Conservation (phyloP, 2,113 vertebrate species). For the Bubalus kerabau region DNA sequence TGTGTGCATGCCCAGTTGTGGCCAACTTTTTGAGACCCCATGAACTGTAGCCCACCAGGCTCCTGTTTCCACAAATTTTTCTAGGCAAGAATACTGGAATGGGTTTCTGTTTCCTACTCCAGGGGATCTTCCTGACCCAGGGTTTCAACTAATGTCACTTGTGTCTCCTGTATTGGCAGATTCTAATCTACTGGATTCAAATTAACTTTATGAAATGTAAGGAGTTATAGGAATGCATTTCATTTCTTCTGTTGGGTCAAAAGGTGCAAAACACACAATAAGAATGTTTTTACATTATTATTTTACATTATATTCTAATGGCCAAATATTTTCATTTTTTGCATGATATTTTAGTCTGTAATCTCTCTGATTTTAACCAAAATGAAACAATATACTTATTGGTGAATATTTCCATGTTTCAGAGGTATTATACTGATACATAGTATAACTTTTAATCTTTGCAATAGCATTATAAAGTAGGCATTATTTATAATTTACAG, state of each 20-base stretch:
- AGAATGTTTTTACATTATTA: neutral
- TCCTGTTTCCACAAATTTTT: neutral
- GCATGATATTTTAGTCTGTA: neutral
- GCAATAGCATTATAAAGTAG: neutral
- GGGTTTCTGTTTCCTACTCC: neutral
- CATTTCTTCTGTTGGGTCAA: neutral
- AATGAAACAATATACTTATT: neutral
- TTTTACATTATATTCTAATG: neutral
- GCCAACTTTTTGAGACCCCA: neutral
- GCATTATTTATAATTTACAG: neutral
- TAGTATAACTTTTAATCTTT: neutral
- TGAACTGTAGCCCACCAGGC: neutral
- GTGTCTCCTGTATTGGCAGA: neutral
- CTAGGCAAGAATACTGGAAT: neutral
- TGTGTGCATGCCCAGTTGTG: neutral
- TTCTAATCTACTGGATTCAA: neutral
- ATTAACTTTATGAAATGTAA: neutral
- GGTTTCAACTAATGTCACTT: neutral
- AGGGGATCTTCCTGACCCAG: neutral
- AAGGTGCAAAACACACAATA: neutral
- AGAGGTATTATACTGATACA: neutral
- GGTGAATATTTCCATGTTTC: neutral
- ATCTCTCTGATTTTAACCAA: conserved; percentile 3
- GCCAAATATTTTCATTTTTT: neutral
- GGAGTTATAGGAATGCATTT: neutral